Evolutionary conservation across 2,888 invertebrate species (phyloP).

Genomic region (Lobophora halterata): DNA sequence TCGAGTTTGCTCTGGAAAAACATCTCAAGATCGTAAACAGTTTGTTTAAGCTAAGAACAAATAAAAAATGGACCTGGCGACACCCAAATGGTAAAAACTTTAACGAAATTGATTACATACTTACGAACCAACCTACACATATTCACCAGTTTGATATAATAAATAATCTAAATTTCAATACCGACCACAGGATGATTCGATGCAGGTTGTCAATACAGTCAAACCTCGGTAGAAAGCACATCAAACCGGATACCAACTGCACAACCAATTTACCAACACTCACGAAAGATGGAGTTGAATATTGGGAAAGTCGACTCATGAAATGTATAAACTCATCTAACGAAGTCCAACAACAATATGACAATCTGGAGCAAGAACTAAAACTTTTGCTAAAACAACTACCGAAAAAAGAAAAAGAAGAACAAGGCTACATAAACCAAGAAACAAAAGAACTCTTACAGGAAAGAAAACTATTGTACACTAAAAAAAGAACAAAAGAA

Average conservation of each 20-base stretch:
- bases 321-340: not conserved
- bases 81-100: not conserved
- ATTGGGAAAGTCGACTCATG: not conserved
- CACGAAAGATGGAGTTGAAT: too few species aligned
- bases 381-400: too few species aligned
- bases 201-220: too few species aligned
- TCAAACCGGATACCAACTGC: too few species aligned
- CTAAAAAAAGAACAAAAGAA: too few species aligned
- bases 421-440: too few species aligned
- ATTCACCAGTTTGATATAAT: conserved; percentile 1
- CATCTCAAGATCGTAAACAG: not conserved
- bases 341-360: not conserved
- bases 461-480: too few species aligned
- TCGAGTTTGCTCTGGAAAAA: conserved; percentile 3
- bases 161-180: conserved; percentile 2
- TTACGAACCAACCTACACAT: not conserved
- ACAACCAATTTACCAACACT: not conserved
- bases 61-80: not conserved
- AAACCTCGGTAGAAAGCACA: not conserved
- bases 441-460: too few species aligned
- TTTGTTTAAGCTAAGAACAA: not conserved
- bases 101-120: conserved; percentile 9
- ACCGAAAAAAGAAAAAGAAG: too few species aligned
- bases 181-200: conserved; percentile 12
- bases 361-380: too few species aligned